phyloP scores from a whole-genome alignment of 2,113 vertebrate genomes.

The Lepisosteus oculatus region DNA sequence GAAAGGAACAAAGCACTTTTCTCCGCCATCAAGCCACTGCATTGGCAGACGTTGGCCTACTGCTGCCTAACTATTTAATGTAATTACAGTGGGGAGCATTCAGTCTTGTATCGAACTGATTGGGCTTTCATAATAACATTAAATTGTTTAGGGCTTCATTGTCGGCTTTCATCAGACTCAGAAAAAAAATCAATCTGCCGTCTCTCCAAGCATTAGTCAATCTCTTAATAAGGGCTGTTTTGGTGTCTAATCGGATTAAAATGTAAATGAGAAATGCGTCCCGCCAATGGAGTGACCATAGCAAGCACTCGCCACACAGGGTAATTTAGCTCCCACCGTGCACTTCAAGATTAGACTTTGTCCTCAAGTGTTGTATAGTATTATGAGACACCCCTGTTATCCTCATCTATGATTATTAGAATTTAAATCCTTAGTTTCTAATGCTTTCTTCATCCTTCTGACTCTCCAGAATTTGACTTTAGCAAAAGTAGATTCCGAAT shows the following conservation, averaged over 20 bases:
- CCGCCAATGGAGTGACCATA: neutral
- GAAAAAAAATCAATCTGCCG: conserved; percentile 1
- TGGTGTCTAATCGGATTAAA: neutral
- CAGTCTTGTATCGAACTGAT: neutral
- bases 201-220: neutral
- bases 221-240: neutral
- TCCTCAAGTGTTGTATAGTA: too few relatives aligned
- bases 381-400: too few relatives aligned
- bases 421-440: too few relatives aligned
- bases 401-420: too few relatives aligned
- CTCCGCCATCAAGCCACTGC: neutral
- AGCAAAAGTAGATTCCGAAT: too few relatives aligned
- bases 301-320: neutral
- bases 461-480: too few relatives aligned
- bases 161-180: conserved; percentile 2
- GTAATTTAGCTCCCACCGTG: neutral
- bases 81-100: neutral
- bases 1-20: neutral
- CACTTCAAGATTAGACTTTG: neutral
- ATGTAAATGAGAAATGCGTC: neutral
- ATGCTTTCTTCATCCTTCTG: too few relatives aligned
- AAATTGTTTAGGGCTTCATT: neutral
- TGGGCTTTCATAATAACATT: conserved; percentile 3
- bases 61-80: neutral
- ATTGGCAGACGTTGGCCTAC: neutral